Evolutionary conservation across 2,113 vertebrate genomes (phyloP), one percentile per base, ranked within the genome.

Genomic region (Neoarius graeffei): DNA sequence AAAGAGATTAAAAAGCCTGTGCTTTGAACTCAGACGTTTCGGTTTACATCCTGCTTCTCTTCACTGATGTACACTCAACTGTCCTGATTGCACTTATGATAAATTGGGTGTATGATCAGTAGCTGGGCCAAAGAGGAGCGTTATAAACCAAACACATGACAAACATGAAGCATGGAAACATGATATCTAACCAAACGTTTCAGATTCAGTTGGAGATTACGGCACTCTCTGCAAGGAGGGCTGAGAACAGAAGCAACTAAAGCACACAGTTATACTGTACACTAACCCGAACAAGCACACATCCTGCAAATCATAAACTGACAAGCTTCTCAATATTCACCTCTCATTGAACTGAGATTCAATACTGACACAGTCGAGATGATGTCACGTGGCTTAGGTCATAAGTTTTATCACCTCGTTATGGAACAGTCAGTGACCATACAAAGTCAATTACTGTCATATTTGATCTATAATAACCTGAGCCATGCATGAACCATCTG

Each of bases 11-110:
- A 86, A 80, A 30, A 23, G 27, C 11, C 8, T 23, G 25, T 4
- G 59, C 74, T 77, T 52, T 54, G 84, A 85, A 20, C 56, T 85
- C 69, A 59, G 48, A 48, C 80, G 71, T 74, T 60, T 86, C 54
- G 1, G n/a, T 27, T 64, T 80, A 25, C 7, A 27, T 79, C 23
- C 25, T 66, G 57, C 27, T 86, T 79, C 4, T 7, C 76, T 23
- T 35, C 50, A 42, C n/a, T 42, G 74, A 81, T 81, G 59, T 67
- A 20, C 19, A 23, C 17, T 25, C 57, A 54, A 25, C 84, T 27
- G 42, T 77, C 23, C 50, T n/a, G 64, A 52, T 42, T 69, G n/a
- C 42, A 14, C 25, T 54, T 66, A 77, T 67, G 76, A 86, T 80
- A 57, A 67, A 86, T 86, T 67, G 85, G 20, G 85, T 80, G 85